Base-by-base conservation (phyloP, 2,797 vertebrate genomes). In the Pseudomugil gertrudae region DNA sequence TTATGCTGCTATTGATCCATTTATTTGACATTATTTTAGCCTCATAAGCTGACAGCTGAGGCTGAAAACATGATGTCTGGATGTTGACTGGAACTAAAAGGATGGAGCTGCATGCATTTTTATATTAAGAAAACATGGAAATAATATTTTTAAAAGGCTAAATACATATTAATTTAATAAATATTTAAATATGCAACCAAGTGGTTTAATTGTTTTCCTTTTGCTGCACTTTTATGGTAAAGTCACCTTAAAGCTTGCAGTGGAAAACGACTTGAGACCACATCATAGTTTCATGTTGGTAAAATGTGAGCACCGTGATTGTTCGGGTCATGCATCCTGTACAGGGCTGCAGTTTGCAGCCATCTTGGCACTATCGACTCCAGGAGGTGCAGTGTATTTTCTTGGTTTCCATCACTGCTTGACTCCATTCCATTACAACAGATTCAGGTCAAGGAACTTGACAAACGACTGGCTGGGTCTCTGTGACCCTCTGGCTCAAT, bases 381-480 rank as follows among this genome's bases (percentile, higher is more conserved):
- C n/a, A 33, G 52, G 45, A 38, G 57, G 64, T 24, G 54, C 32
- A 0, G 59, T 36, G 45, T 38, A 14, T 68, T 47, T 64, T 33
- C 36, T 40, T 63, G 77, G 48, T 69, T 68, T 81, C 78, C 74
- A 78, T 87, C 84, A 66, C 60, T 0, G 69, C 68, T 58, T 33
- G 50, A 53, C 68, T 78, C 35, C 71, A 66, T 84, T 83, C 84
- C 78, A 88, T 87, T 87, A 72, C 69, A 75, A 17, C 81, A 66
- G 85, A 90, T 90, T 87, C 87, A 84, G 84, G 87, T 91, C 87
- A 86, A 72, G 62, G 69, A 63, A 72, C 76, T 72, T 89, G 89
- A 92, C 78, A 71, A 87, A 92, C 62, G 85, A 86, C 72, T 69
- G 72, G 63, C 79, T 79, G 58, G 17, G 65, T 81, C 76, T 72